Base-by-base conservation (phyloP, 2,113 vertebrate genomes). In the Anser brachyrhynchus region DNA sequence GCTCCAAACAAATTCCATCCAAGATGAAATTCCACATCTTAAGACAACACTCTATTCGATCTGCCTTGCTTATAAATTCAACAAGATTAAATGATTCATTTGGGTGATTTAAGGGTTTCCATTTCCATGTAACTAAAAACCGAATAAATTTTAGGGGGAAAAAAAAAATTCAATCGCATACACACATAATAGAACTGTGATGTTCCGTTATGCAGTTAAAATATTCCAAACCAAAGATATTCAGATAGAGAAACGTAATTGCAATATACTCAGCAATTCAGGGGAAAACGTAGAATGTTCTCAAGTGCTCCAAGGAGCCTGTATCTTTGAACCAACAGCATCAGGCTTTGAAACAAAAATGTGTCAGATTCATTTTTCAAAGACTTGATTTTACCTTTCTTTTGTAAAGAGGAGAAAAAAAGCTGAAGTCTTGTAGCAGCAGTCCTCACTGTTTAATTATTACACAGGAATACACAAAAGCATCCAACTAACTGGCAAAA, bases 61-160 rank as follows among this genome's bases (percentile, higher is more conserved):
- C 92, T 82, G 91, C 43, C 37, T 65, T 39, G 39, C 61, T 75
- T 91, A 71, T 87, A 91, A 94, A 95, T 84, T 84, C 73, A 91
- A 35, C 59, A 59, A 65, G 79, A 88, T 59, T 61, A 89, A 90
- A 39, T 67, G 39, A 93, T 54, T 90, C 86, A 77, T 72, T 46
- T 2, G 15, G 37, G 49, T 7, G 55, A 88, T 71, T 92, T 84
- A 84, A 94, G 46, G 73, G 57, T 91, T 95, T 93, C 83, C 66
- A 94, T 84, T 89, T 43, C 64, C 41, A 5, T 35, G 22, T 39
- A 93, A 82, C 55, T 58, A 73, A 59, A 91, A 93, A 10, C 19
- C 23, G 78, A 89, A 70, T 58, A 39, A 25, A 29, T 49, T 65
- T 72, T 33, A 80, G 33, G 10, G 4, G 10, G 39, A 39, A 39